Evolutionary conservation across 2,888 invertebrate species (phyloP).

Genomic region (Rotaria sp.): DNA sequence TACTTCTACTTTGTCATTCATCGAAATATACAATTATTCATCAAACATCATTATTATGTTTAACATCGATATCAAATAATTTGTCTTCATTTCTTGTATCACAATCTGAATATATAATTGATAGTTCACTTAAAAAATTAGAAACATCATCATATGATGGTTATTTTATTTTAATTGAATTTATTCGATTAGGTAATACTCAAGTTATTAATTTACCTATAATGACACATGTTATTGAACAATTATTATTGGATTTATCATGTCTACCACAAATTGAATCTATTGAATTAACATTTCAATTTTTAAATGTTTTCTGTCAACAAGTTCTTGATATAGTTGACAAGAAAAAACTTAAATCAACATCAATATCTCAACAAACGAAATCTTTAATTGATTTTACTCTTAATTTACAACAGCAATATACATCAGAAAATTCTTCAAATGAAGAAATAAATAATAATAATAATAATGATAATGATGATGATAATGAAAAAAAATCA

Average conservation of each 20-base stretch:
- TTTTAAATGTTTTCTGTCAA: conserved; percentile 15
- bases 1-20: conserved; percentile 15
- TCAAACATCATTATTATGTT: not conserved
- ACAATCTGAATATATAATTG: not conserved
- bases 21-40: not conserved
- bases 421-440: not conserved
- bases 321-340: conserved; percentile 2
- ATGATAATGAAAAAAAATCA: not conserved
- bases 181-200: not conserved
- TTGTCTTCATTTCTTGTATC: not conserved
- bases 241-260: conserved; percentile 13
- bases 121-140: conserved; percentile 8
- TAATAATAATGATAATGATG: not conserved
- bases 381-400: conserved; percentile 17
- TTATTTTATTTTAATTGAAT: conserved; percentile 17
- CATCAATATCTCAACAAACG: not conserved
- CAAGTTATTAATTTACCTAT: conserved; percentile 16
- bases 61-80: not conserved
- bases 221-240: conserved; percentile 20
- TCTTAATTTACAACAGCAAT: conserved; percentile 7
- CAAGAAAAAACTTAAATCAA: not conserved
- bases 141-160: conserved; percentile 23
- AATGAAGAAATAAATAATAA: not conserved
- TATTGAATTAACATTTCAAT: conserved; percentile 18
- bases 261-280: conserved; percentile 1